Evolutionary conservation across 2,113 vertebrate species (phyloP).

Genomic region (Notothenia rossii): DNA sequence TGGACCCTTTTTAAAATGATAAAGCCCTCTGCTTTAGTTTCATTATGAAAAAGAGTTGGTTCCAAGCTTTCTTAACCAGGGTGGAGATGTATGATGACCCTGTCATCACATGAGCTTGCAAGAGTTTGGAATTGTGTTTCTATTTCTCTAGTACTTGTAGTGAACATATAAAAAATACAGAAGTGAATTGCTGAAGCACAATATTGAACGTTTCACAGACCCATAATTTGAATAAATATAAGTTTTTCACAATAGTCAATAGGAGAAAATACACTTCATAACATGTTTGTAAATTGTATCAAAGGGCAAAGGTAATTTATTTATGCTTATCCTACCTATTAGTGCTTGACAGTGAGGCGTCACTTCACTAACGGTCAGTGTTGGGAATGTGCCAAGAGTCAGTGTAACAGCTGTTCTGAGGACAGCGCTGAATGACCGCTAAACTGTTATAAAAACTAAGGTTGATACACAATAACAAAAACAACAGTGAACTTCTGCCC

Average conservation of each 20-base stretch:
- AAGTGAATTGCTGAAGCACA: too few relatives aligned
- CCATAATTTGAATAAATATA: background rate
- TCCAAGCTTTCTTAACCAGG: too few relatives aligned
- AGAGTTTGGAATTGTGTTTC: too few relatives aligned
- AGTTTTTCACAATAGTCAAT: too few relatives aligned
- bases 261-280: too few relatives aligned
- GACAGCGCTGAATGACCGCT: slow-evolving; percentile 7
- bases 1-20: too few relatives aligned
- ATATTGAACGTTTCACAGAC: background rate
- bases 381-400: slow-evolving; percentile 60
- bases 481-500: background rate
- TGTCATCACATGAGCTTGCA: too few relatives aligned
- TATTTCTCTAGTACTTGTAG: too few relatives aligned
- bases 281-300: background rate
- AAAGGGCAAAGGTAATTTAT: background rate
- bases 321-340: background rate
- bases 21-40: too few relatives aligned
- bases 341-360: background rate
- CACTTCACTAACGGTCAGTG: slow-evolving; percentile 22
- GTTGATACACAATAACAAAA: background rate
- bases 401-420: slow-evolving; percentile 49
- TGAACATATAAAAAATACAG: too few relatives aligned
- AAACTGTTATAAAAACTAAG: slow-evolving; percentile 16
- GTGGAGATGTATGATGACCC: too few relatives aligned
- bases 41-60: too few relatives aligned